Evolutionary conservation across 1,140 invertebrate species (phyloP).

Genomic region (Monomorium pharaonis): DNA sequence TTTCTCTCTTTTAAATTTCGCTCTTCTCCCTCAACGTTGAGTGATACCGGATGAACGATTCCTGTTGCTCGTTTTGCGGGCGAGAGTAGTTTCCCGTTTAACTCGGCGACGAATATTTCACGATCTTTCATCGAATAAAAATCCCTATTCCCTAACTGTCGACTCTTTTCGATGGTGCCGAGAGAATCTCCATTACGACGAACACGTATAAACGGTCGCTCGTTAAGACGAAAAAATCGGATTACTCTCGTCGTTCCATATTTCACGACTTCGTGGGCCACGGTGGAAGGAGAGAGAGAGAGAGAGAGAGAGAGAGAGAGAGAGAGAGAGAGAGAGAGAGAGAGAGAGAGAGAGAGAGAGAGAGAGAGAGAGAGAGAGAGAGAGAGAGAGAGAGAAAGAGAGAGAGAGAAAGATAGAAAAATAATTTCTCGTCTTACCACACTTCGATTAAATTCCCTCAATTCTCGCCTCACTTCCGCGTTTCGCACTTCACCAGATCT

Average conservation of each 20-base stretch:
- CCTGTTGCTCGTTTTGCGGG: background rate
- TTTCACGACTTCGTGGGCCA: background rate
- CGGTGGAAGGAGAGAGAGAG: too few species aligned
- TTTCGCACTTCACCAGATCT: background rate
- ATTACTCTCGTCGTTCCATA: conserved; percentile 25
- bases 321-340: background rate
- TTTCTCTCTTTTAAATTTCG: background rate
- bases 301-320: too few species aligned
- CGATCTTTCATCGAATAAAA: conserved; percentile 21
- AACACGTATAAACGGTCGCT: background rate
- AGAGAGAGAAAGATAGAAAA: too few species aligned
- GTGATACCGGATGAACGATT: background rate
- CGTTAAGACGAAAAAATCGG: conserved; percentile 16
- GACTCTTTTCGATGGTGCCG: background rate
- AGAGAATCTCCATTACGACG: conserved; percentile 7
- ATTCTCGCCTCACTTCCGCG: background rate
- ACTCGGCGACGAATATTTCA: conserved; percentile 20
- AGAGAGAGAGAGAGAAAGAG: too few species aligned
- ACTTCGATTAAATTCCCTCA: conserved; percentile 11
- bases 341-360: too few species aligned
- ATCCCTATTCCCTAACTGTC: background rate
- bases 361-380: too few species aligned
- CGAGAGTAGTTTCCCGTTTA: background rate
- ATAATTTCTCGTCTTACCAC: background rate
- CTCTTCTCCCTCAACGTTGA: background rate